Conservation (phyloP, 2,797 vertebrate species). For the Danio aesculapii region DNA sequence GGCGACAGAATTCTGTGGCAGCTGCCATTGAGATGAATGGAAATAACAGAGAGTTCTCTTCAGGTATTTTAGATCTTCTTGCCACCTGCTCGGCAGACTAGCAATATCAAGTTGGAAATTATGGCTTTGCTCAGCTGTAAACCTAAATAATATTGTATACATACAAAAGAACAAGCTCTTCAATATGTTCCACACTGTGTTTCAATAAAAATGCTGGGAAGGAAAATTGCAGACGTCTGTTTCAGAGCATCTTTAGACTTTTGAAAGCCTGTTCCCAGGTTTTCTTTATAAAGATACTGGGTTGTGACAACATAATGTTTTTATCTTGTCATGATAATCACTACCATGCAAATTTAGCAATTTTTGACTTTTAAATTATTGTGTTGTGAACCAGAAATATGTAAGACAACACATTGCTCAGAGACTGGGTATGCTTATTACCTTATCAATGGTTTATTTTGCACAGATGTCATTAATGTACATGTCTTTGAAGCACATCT, state of each 20-base stretch:
- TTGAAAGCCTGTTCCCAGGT: not conserved
- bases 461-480: too few relatives aligned
- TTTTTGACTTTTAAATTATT: too few relatives aligned
- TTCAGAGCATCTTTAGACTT: not conserved
- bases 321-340: too few relatives aligned
- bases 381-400: too few relatives aligned
- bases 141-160: not conserved
- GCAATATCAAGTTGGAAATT: slow-evolving; percentile 6
- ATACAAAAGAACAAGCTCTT: not conserved
- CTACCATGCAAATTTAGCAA: too few relatives aligned
- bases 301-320: not conserved
- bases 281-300: not conserved
- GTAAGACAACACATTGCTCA: too few relatives aligned
- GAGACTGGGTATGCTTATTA: too few relatives aligned
- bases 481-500: too few relatives aligned
- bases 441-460: too few relatives aligned
- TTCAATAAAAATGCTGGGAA: slow-evolving; percentile 7
- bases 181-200: not conserved
- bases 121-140: slow-evolving; percentile 1
- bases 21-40: slow-evolving; percentile 12
- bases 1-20: not conserved
- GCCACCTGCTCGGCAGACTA: not conserved
- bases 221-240: not conserved
- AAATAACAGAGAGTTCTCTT: not conserved
- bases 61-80: not conserved